Base-by-base conservation (phyloP, 2,888 invertebrate genomes). In the Melieria omissa region DNA sequence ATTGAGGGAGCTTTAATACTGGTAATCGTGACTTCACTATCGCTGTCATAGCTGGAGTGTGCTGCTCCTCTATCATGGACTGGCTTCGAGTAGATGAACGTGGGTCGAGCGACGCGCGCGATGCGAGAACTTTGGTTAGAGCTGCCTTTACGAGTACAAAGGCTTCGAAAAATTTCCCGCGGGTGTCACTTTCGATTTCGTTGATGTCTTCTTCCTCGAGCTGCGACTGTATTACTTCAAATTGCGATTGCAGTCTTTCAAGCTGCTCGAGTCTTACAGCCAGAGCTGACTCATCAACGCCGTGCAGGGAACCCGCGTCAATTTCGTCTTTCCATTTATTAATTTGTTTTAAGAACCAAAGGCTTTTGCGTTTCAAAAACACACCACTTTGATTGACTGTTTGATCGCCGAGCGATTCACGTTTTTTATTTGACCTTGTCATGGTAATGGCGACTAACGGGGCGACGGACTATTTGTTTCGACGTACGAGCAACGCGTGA, bases 281-380 rank as follows among this genome's bases (percentile, higher is more conserved):
- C 44, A 64, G 12, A 12, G 29, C 29, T 29, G 49, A 42, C 8
- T 64, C 63, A 64, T 64, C 63, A 46, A 64, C 29, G 29, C 16
- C 29, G 9, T 49, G 9, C 4, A 64, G 63, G 45, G 14, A 12
- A 4, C 14, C 29, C 6, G 49, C 16, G 5, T 8, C 49, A 12
- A 49, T 12, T 10, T 46, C 10, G 9, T 44, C 41, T 10, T 64
- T 64, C 14, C 46, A 12, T 14, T 49, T 29, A 29, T 12, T 29
- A n/a, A 64, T 14, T 9, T 49, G 63, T 14, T 49, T 64, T 64
- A n/a, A 49, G 5, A 16, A 12, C 14, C 14, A 64, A 14, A 16
- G 29, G 14, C 49, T 49, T 64, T 49, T 64, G 10, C 47, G 12
- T 57, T 66, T 58, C 12, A 55, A 57, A 44, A 54, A 14, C 45